phyloP scores from a whole-genome alignment of 2,797 vertebrate species.

The Lophotriccus pileatus region DNA sequence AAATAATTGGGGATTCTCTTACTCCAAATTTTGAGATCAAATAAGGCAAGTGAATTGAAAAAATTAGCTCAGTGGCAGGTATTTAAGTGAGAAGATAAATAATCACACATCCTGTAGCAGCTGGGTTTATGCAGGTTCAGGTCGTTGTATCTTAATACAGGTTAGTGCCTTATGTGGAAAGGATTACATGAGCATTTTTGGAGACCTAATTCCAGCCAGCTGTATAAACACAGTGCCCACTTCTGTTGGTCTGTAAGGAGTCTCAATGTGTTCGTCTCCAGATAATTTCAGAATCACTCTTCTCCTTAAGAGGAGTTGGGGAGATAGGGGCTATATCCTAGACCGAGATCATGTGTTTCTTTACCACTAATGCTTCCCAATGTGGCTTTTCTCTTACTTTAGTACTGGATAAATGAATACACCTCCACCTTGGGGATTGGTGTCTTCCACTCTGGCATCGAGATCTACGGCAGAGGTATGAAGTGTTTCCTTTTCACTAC shows the following conservation, averaged over 20 bases:
- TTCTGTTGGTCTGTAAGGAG: neutral
- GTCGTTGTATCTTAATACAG: neutral
- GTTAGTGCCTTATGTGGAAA: neutral
- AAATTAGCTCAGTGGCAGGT: neutral
- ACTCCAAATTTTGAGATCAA: neutral
- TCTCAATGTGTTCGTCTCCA: neutral
- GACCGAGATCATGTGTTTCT: neutral
- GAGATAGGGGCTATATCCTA: neutral
- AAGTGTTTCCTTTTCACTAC: neutral
- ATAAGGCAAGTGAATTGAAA: neutral
- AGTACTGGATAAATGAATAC: constrained; percentile 98
- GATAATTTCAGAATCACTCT: neutral
- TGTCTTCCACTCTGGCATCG: constrained; percentile 95
- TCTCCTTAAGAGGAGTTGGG: neutral
- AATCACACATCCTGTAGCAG: neutral
- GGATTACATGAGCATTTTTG: neutral
- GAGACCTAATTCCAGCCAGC: neutral
- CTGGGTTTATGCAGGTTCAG: neutral
- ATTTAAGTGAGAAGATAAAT: neutral
- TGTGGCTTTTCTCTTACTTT: constrained; percentile 45
- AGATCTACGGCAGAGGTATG: constrained; percentile 93
- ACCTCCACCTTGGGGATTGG: constrained; percentile 94
- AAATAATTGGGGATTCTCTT: neutral
- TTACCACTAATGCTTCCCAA: constrained; percentile 41
- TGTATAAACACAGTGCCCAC: neutral